Percentiles rank a stretch among this genome's conserved stretches.
Evolutionary conservation across 2,797 vertebrate genomes (phyloP).

Genomic region (Chromis chromis): DNA sequence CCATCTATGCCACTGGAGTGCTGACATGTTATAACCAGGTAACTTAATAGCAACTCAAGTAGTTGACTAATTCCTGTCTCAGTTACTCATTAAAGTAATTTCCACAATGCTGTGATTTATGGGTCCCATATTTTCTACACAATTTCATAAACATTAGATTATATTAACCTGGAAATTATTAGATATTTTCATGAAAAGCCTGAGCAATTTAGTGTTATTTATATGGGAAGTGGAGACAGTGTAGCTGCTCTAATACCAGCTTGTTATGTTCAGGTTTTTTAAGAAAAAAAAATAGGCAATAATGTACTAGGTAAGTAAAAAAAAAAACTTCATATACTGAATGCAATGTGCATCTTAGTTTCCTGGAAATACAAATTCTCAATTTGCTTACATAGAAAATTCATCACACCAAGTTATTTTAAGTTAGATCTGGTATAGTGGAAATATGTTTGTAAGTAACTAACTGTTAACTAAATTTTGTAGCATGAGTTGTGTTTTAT

Average conservation of each 20-base stretch:
- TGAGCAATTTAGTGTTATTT: background rate
- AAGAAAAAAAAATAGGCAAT: too few species aligned
- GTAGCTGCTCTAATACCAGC: background rate
- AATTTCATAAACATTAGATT: background rate
- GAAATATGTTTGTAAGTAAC: too few species aligned
- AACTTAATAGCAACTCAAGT: slow-evolving; percentile 20
- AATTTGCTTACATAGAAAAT: too few species aligned
- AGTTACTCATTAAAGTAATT: background rate
- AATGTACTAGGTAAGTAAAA: background rate
- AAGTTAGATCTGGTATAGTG: too few species aligned
- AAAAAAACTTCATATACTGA: background rate
- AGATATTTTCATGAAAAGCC: background rate
- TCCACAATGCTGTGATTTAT: background rate
- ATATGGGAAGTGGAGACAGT: background rate
- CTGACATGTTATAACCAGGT: slow-evolving; percentile 99
- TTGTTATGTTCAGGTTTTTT: background rate
- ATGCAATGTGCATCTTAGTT: background rate
- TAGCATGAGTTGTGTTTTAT: too few species aligned
- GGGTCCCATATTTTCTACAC: background rate
- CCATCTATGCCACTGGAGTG: slow-evolving; percentile 98
- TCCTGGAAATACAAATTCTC: too few species aligned
- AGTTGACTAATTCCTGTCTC: background rate
- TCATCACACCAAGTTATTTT: background rate
- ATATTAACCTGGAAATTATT: background rate
- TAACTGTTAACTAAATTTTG: too few species aligned